A percentile compares a stretch with the other conserved stretches of the same genome.
Conservation (phyloP, 1,140 invertebrate species). For the Drosophila rhopaloa region DNA sequence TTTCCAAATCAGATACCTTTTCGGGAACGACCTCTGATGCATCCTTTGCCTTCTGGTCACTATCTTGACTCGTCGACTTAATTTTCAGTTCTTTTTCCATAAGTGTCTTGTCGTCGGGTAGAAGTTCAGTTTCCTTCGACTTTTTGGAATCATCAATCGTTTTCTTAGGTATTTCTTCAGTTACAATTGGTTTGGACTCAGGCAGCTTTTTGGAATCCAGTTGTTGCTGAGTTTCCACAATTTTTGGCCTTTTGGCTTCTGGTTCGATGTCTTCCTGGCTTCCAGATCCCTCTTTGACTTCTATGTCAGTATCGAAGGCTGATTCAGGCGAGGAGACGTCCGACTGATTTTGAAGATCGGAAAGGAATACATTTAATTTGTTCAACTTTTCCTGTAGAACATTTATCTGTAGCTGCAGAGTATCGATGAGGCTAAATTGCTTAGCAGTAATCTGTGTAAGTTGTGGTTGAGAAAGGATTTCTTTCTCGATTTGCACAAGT, state of each 20-base stretch:
- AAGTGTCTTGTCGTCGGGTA: not conserved
- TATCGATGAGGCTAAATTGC: slow-evolving; percentile 54
- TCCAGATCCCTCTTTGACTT: slow-evolving; percentile 3
- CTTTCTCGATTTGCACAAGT: slow-evolving; percentile 62
- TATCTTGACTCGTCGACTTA: not conserved
- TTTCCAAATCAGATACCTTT: too few relatives aligned
- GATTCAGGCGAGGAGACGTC: slow-evolving; percentile 29
- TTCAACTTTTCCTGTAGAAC: slow-evolving; percentile 51
- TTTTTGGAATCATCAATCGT: not conserved
- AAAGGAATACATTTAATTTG: slow-evolving; percentile 27
- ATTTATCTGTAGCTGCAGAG: slow-evolving; percentile 57
- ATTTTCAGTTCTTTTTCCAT: not conserved
- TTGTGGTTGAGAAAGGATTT: slow-evolving; percentile 61
- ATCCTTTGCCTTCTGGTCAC: not conserved
- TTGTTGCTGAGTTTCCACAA: slow-evolving; percentile 19
- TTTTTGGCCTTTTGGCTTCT: slow-evolving; percentile 33
- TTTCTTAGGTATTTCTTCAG: slow-evolving; percentile 2
- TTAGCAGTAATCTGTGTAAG: slow-evolving; percentile 49
- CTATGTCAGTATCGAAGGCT: slow-evolving; percentile 15
- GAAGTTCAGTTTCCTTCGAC: not conserved
- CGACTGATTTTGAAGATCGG: slow-evolving; percentile 16
- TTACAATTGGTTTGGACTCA: not conserved
- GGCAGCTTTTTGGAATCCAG: slow-evolving; percentile 4
- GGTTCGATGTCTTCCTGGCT: slow-evolving; percentile 25
- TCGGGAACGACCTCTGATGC: too few relatives aligned